phyloP scores from a whole-genome alignment of 2,888 invertebrate species.

The Chironomus tentans region DNA sequence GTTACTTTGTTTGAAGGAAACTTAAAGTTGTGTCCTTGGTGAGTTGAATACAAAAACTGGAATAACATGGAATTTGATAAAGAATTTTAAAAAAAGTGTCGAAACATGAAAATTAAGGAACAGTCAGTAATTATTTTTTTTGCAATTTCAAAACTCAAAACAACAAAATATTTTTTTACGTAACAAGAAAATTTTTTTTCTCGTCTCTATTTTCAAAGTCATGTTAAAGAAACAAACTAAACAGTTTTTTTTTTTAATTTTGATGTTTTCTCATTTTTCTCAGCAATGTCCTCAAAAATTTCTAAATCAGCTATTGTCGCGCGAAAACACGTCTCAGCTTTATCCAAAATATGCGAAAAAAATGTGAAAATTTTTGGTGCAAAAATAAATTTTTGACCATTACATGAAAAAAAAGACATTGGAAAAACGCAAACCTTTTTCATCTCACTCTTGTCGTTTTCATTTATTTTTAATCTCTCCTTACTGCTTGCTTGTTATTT shows the following conservation, averaged over 20 bases:
- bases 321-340: neutral
- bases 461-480: slow-evolving; percentile 15
- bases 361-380: neutral
- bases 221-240: slow-evolving; percentile 2
- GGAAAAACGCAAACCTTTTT: neutral
- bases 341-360: neutral
- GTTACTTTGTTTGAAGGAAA: neutral
- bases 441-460: neutral
- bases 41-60: neutral
- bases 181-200: neutral
- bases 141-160: neutral
- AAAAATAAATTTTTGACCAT: slow-evolving; percentile 23
- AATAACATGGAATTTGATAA: neutral
- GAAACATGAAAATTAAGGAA: neutral
- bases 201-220: slow-evolving; percentile 22
- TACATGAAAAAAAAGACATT: slow-evolving; percentile 14
- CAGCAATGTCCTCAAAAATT: neutral
- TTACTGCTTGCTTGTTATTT: neutral
- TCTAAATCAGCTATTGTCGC: neutral
- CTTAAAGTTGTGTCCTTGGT: neutral
- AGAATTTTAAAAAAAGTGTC: neutral
- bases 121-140: neutral
- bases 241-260: too few species aligned
- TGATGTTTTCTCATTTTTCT: slow-evolving; percentile 8
- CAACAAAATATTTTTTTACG: neutral